Evolutionary conservation across 1,140 invertebrate species (phyloP).

Genomic region (Helicoverpa zea): DNA sequence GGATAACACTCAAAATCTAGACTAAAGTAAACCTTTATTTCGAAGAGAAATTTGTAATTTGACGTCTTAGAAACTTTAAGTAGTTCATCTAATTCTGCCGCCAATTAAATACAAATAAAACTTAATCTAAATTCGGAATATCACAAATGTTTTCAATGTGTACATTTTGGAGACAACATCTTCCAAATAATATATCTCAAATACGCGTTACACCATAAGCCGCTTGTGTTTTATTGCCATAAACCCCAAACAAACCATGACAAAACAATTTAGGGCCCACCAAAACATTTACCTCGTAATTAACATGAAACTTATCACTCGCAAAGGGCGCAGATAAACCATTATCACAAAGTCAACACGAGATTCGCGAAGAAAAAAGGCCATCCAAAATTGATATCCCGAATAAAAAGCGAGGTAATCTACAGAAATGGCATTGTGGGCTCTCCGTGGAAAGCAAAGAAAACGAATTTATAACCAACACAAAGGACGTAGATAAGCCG

Average conservation of each 20-base stretch:
- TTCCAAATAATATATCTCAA: too few relatives aligned
- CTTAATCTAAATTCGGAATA: too few relatives aligned
- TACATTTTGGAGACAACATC: too few relatives aligned
- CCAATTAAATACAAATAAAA: too few relatives aligned
- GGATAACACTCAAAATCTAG: too few relatives aligned
- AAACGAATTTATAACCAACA: slow-evolving; percentile 61
- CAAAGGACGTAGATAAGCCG: slow-evolving; percentile 57
- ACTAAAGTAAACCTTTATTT: too few relatives aligned
- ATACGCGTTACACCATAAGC: background rate
- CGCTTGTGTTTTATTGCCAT: background rate
- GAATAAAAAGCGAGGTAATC: slow-evolving; percentile 50
- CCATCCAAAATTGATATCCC: slow-evolving; percentile 49
- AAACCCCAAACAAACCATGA: slow-evolving; percentile 13
- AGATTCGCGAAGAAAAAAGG: slow-evolving; percentile 34
- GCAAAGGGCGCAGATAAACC: slow-evolving; percentile 16
- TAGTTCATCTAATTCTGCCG: too few relatives aligned
- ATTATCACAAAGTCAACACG: slow-evolving; percentile 46
- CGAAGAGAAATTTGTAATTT: too few relatives aligned
- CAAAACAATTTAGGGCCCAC: slow-evolving; percentile 12
- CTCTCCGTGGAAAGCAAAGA: slow-evolving; percentile 48
- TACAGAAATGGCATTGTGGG: slow-evolving; percentile 49
- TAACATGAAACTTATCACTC: slow-evolving; percentile 38
- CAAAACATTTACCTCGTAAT: slow-evolving; percentile 35
- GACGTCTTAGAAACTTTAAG: too few relatives aligned
- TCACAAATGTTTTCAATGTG: too few relatives aligned